Conservation (phyloP, 2,797 vertebrate species). For the Sandelia bainsii region DNA sequence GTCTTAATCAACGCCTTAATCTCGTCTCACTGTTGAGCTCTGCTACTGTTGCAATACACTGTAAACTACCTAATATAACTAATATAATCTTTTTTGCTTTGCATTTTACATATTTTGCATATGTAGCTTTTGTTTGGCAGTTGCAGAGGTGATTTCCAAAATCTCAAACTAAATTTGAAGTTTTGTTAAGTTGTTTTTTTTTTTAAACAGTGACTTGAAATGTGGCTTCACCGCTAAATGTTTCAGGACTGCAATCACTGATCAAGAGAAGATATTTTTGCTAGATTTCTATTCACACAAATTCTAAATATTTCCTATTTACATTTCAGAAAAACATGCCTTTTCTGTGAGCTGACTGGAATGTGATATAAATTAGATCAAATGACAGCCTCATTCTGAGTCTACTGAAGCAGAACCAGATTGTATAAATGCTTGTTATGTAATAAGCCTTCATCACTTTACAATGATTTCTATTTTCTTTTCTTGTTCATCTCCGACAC, state of each 20-base stretch:
- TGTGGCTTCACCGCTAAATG: slow-evolving; percentile 47
- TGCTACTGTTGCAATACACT: slow-evolving; percentile 61
- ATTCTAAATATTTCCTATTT: slow-evolving; percentile 32
- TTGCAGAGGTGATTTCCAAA: slow-evolving; percentile 38
- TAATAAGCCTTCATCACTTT: slow-evolving; percentile 47
- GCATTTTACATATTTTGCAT: slow-evolving; percentile 42
- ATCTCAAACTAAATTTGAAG: slow-evolving; percentile 2
- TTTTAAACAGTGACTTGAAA: slow-evolving; percentile 49
- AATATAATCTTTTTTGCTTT: slow-evolving; percentile 32
- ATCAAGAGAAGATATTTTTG: slow-evolving; percentile 69
- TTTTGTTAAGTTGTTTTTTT: background rate
- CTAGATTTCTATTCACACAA: slow-evolving; percentile 63
- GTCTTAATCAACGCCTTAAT: slow-evolving; percentile 76
- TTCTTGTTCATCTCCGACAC: slow-evolving; percentile 26
- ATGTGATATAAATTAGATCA: slow-evolving; percentile 27
- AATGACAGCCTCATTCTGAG: slow-evolving; percentile 19
- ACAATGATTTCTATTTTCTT: slow-evolving; percentile 18
- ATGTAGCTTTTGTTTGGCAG: slow-evolving; percentile 19
- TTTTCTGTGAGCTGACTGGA: slow-evolving; percentile 43
- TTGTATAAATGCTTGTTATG: slow-evolving; percentile 39
- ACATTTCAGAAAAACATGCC: slow-evolving; percentile 25
- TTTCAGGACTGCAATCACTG: slow-evolving; percentile 41
- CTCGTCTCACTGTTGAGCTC: slow-evolving; percentile 57
- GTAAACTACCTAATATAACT: slow-evolving; percentile 66
- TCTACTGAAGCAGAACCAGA: slow-evolving; percentile 26